phyloP scores from a whole-genome alignment of 2,888 invertebrate species.

The Eristalis pertinax region DNA sequence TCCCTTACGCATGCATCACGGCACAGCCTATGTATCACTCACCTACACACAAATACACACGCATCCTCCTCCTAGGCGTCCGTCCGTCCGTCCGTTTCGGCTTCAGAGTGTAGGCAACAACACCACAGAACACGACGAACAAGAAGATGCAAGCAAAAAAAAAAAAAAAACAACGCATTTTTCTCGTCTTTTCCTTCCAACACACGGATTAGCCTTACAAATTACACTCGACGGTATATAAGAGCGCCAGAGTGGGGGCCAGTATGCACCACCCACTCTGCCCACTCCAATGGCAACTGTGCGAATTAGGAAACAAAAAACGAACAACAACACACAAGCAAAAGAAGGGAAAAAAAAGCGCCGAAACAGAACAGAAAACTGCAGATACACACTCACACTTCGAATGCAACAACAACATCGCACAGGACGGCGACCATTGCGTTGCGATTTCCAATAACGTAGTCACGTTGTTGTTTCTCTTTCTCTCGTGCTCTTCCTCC shows the following conservation, averaged over 20 bases:
- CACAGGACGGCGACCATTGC: conserved; percentile 71
- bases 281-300: conserved; percentile 66
- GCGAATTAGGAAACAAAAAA: conserved; percentile 45
- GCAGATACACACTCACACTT: conserved; percentile 54
- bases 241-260: conserved; percentile 44
- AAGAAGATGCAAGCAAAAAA: background rate
- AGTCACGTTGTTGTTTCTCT: conserved; percentile 51
- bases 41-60: conserved; percentile 53
- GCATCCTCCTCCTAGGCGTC: conserved; percentile 56
- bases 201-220: conserved; percentile 69
- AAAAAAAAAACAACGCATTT: conserved; percentile 33
- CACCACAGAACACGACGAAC: conserved; percentile 42
- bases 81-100: conserved; percentile 19
- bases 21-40: conserved; percentile 61
- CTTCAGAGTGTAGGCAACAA: background rate
- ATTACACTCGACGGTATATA: conserved; percentile 61
- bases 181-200: conserved; percentile 50
- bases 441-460: conserved; percentile 71
- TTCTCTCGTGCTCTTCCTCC: conserved; percentile 35
- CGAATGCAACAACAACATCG: conserved; percentile 59
- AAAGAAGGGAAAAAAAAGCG: background rate
- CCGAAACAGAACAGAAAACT: conserved; percentile 14
- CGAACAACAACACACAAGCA: background rate
- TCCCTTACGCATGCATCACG: conserved; percentile 71
- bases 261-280: conserved; percentile 65